A percentile compares a stretch with the other conserved stretches of the same genome.
These are phyloP conservation scores for Hypomecis punctinalis DNA, from an alignment of 2,888 invertebrate species.

Conservation along the genomic window DNA sequence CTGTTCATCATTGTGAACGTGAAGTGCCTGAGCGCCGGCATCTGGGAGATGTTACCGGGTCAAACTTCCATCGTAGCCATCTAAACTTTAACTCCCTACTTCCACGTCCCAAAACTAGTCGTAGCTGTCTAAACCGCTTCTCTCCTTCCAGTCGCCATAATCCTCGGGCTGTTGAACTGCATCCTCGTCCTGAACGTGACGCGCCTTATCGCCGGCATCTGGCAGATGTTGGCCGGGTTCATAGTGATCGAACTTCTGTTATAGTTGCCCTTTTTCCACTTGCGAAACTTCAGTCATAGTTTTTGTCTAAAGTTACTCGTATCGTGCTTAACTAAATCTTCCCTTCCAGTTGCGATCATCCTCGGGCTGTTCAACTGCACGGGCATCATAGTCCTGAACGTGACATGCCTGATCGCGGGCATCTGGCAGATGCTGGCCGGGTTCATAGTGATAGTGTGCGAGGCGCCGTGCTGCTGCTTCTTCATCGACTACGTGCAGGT, in stretches of 20 bases:
- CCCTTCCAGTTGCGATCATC: slow-evolving; percentile 91
- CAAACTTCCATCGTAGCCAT: no score
- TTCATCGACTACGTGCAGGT: slow-evolving; percentile 97
- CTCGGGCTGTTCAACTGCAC: slow-evolving; percentile 92
- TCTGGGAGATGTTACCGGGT: no score
- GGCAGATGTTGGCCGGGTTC: slow-evolving; percentile 96
- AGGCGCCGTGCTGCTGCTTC: slow-evolving; percentile 98
- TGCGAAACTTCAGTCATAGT: no score
- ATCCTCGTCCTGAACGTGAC: slow-evolving; percentile 85
- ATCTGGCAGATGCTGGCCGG: slow-evolving; percentile 96
- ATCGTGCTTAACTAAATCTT: not conserved
- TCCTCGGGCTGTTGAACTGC: slow-evolving; percentile 92
- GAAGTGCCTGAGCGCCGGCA: no score
- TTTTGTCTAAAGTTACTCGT: no score
- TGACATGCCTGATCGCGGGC: slow-evolving; percentile 90
- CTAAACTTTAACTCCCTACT: no score
- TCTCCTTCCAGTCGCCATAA: slow-evolving; percentile 90
- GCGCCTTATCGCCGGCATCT: slow-evolving; percentile 91
- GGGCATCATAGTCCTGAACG: slow-evolving; percentile 86
- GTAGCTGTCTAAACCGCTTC: no score
- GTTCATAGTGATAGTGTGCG: slow-evolving; percentile 94
- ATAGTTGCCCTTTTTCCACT: no score
- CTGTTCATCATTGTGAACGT: no score
- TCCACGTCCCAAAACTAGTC: no score
- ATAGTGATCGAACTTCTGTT: slow-evolving; percentile 83